A percentile compares a stretch with the other conserved stretches of the same genome.
Conservation (phyloP, 2,113 vertebrate genomes). For the Neoarius graeffei region DNA sequence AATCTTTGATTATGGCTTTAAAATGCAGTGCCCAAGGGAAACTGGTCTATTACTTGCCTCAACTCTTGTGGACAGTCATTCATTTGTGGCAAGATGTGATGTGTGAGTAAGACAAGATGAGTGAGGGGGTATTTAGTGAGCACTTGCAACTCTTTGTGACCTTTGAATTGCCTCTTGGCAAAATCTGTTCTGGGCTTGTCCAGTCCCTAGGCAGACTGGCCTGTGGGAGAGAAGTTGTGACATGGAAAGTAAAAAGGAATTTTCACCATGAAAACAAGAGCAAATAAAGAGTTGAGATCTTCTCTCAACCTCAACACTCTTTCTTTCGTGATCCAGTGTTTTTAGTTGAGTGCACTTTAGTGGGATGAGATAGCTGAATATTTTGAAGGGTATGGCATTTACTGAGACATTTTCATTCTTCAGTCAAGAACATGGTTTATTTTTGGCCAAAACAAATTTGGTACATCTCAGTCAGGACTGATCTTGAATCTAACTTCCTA, state of each 20-base stretch:
- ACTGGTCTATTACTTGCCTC: slow-evolving; percentile 42
- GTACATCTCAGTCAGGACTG: background rate
- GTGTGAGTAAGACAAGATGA: slow-evolving; percentile 35
- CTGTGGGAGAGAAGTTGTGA: slow-evolving; percentile 16
- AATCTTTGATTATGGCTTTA: slow-evolving; percentile 40
- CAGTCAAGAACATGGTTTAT: background rate
- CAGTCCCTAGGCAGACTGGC: slow-evolving; percentile 18
- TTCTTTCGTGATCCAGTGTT: background rate
- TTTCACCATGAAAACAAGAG: slow-evolving; percentile 14
- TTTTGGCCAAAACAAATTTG: background rate
- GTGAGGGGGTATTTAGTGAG: slow-evolving; percentile 29
- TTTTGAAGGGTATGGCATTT: background rate
- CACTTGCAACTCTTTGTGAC: slow-evolving; percentile 12
- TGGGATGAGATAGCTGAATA: background rate
- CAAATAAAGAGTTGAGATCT: slow-evolving; percentile 10
- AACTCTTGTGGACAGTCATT: slow-evolving; percentile 30
- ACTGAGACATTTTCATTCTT: background rate
- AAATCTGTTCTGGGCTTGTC: slow-evolving; percentile 19
- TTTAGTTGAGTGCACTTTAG: background rate
- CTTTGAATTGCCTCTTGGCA: slow-evolving; percentile 41
- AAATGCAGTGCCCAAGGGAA: slow-evolving; percentile 40
- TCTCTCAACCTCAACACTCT: background rate
- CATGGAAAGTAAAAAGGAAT: slow-evolving; percentile 38
- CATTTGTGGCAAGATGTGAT: slow-evolving; percentile 4
- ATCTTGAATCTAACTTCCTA: background rate